These are phyloP conservation scores for Ammodytes marinus DNA, from an alignment of 2,113 vertebrate species.

Conservation along the genomic window DNA sequence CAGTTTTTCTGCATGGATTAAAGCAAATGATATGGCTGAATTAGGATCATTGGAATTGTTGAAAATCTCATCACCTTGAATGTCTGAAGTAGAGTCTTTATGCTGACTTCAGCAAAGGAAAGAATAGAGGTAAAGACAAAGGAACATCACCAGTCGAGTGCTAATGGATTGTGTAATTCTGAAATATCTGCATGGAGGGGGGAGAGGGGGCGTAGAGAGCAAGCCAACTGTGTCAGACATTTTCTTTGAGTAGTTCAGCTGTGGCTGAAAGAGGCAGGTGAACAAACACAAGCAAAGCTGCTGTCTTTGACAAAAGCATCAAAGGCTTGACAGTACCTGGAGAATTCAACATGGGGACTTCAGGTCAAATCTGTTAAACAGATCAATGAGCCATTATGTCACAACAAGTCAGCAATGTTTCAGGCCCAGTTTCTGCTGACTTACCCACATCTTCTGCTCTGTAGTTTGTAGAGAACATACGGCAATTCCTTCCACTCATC, in stretches of 20 bases:
- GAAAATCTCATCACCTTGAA: constrained; percentile 55
- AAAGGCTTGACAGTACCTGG: constrained; percentile 48
- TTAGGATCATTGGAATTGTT: constrained; percentile 55
- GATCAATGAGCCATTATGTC: constrained; percentile 35
- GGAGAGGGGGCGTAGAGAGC: constrained; percentile 16
- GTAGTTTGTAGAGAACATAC: constrained; percentile 63
- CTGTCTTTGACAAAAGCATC: constrained; percentile 56
- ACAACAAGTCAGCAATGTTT: constrained; percentile 37
- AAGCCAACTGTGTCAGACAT: constrained; percentile 47
- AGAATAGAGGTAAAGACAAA: constrained; percentile 36
- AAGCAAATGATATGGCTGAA: constrained; percentile 67
- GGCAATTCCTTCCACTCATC: constrained; percentile 79
- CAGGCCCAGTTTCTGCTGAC: constrained; percentile 33
- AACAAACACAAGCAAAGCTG: constrained; percentile 63
- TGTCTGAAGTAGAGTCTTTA: constrained; percentile 52
- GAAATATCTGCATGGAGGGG: constrained; percentile 31
- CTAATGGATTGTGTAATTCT: constrained; percentile 46
- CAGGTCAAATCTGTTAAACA: constrained; percentile 61
- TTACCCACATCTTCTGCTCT: constrained; percentile 83
- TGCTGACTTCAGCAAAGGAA: constrained; percentile 62
- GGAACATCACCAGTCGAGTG: constrained; percentile 21
- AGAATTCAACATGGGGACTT: constrained; percentile 47
- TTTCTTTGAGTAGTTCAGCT: constrained; percentile 63
- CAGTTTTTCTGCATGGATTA: constrained; percentile 83
- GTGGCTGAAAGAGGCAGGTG: constrained; percentile 63